These are phyloP conservation scores for Scolopax bukidnonensis DNA, from an alignment of 2,797 vertebrate genomes.

Conservation along the genomic window DNA sequence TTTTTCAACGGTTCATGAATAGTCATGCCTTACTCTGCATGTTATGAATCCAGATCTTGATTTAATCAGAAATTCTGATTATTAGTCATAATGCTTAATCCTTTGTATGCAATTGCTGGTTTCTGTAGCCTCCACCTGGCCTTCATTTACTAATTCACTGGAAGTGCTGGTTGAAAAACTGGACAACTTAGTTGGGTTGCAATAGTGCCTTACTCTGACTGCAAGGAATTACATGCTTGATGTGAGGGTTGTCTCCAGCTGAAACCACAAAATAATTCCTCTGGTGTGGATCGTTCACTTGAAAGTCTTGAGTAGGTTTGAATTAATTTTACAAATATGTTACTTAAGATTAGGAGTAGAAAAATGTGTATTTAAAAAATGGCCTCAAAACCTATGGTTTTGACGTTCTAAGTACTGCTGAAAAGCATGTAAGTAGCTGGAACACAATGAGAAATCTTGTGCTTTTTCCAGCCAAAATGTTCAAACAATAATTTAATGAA, in stretches of 20 bases:
- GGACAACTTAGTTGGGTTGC: not conserved
- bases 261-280: not conserved
- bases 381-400: not conserved
- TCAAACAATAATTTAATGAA: not conserved
- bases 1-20: slow-evolving; percentile 5
- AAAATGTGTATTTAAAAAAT: not conserved
- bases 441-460: not conserved
- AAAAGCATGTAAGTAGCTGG: not conserved
- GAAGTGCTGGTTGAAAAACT: not conserved
- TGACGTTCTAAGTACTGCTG: not conserved
- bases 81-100: not conserved
- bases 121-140: not conserved
- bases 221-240: not conserved
- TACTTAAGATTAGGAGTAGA: not conserved
- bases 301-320: not conserved
- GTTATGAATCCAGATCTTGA: not conserved
- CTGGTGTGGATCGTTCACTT: not conserved
- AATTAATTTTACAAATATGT: not conserved
- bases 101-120: not conserved
- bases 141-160: not conserved
- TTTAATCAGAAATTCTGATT: not conserved
- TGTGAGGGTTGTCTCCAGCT: not conserved
- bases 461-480: not conserved
- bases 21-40: not conserved
- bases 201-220: not conserved